phyloP scores from a whole-genome alignment of 2,797 vertebrate genomes.

The Salarias fasciatus region DNA sequence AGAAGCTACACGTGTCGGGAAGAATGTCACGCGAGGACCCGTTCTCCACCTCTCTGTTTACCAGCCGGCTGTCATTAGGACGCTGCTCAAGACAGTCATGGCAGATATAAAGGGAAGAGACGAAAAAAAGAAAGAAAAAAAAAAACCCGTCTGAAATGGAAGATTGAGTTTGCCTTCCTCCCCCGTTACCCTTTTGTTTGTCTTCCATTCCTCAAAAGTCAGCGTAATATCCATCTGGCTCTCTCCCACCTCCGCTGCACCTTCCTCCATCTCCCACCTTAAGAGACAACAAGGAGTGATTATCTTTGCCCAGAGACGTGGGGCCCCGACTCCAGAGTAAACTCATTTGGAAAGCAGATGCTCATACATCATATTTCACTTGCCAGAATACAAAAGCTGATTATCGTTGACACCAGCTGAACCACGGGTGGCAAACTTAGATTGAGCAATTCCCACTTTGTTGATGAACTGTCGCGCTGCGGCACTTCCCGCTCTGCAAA shows the following conservation, averaged over 20 bases:
- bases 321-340: slow-evolving; percentile 80
- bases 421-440: slow-evolving; percentile 74
- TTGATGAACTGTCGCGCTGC: slow-evolving; percentile 44
- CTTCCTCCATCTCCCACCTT: slow-evolving; percentile 60
- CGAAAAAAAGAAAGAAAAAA: neutral
- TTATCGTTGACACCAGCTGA: slow-evolving; percentile 83
- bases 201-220: slow-evolving; percentile 77
- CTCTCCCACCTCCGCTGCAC: slow-evolving; percentile 64
- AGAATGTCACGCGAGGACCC: slow-evolving; percentile 31
- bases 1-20: slow-evolving; percentile 26
- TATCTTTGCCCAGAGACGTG: slow-evolving; percentile 84
- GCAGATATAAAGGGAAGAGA: slow-evolving; percentile 27
- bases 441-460: slow-evolving; percentile 67
- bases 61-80: slow-evolving; percentile 52
- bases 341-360: slow-evolving; percentile 84
- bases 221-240: slow-evolving; percentile 66
- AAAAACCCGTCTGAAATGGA: slow-evolving; percentile 42
- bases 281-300: slow-evolving; percentile 80
- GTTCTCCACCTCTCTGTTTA: slow-evolving; percentile 56
- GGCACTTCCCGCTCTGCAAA: too few species aligned
- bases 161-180: slow-evolving; percentile 73
- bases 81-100: slow-evolving; percentile 46
- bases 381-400: slow-evolving; percentile 80
- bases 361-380: slow-evolving; percentile 82
- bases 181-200: slow-evolving; percentile 72